phyloP scores from a whole-genome alignment of 2,797 vertebrate genomes.

The Xyrichtys novacula region DNA sequence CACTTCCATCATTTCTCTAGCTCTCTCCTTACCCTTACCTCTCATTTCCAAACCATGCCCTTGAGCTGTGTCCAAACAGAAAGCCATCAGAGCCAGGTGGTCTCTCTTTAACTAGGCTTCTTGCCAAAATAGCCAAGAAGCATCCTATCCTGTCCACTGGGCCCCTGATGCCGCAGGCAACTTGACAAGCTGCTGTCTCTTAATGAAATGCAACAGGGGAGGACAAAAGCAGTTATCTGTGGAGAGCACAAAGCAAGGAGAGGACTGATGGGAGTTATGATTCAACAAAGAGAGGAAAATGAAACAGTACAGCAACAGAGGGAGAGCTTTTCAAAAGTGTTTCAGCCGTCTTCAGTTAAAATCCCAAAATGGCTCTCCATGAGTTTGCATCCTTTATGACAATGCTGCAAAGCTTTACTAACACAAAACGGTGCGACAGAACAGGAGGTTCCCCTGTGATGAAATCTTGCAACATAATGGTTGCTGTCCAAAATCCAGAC shows the following conservation, averaged over 20 bases:
- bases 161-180: conserved; percentile 46
- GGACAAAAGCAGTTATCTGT: conserved; percentile 50
- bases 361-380: neutral
- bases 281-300: neutral
- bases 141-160: conserved; percentile 36
- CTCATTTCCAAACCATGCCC: conserved; percentile 34
- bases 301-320: neutral
- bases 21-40: conserved; percentile 16
- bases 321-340: neutral
- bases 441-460: neutral
- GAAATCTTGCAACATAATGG: conserved; percentile 24
- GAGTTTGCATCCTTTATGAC: neutral
- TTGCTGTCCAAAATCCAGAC: conserved; percentile 10
- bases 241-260: conserved; percentile 16
- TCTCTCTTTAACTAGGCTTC: conserved; percentile 42
- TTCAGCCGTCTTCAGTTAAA: neutral
- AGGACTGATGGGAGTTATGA: neutral
- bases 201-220: conserved; percentile 34
- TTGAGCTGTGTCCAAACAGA: conserved; percentile 39
- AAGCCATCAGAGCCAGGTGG: conserved; percentile 34
- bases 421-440: neutral
- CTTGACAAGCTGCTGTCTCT: conserved; percentile 51
- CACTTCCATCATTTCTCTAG: conserved; percentile 19
- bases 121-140: conserved; percentile 54
- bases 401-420: neutral